phyloP scores from a whole-genome alignment of 2,797 vertebrate genomes.

The Erpetoichthys calabaricus region DNA sequence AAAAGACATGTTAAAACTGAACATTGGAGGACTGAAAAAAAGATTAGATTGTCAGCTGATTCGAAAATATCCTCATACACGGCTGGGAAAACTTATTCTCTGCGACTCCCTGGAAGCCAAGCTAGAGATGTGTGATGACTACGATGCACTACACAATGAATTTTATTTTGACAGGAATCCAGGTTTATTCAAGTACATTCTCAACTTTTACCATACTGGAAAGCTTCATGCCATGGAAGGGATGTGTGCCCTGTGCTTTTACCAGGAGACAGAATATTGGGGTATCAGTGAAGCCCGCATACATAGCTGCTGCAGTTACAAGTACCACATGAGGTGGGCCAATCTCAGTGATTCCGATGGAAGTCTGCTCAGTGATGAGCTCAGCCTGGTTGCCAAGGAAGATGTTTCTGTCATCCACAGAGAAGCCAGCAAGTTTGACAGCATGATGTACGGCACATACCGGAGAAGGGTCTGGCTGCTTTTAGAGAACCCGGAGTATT shows the following conservation, averaged over 20 bases:
- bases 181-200: slow-evolving; percentile 7
- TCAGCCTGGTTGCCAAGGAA: not conserved
- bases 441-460: slow-evolving; percentile 2
- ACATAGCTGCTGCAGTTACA: slow-evolving; percentile 10
- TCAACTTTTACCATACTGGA: slow-evolving; percentile 10
- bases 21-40: slow-evolving; percentile 10
- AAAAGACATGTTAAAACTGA: slow-evolving; percentile 3
- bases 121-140: slow-evolving; percentile 11
- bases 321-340: slow-evolving; percentile 5
- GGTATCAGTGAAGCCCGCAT: slow-evolving; percentile 7
- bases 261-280: slow-evolving; percentile 12
- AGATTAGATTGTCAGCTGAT: not conserved
- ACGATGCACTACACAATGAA: slow-evolving; percentile 5
- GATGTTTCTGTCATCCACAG: slow-evolving; percentile 1
- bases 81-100: slow-evolving; percentile 1
- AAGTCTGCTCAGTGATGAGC: slow-evolving; percentile 3
- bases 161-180: slow-evolving; percentile 13
- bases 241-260: slow-evolving; percentile 7
- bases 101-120: slow-evolving; percentile 1
- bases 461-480: slow-evolving; percentile 7
- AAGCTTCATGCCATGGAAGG: slow-evolving; percentile 11
- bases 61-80: slow-evolving; percentile 6
- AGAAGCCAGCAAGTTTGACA: slow-evolving; percentile 4
- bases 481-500: slow-evolving; percentile 11
- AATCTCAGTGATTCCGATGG: slow-evolving; percentile 1